Percentiles rank a stretch among this genome's conserved stretches.
Evolutionary conservation across 23 tunicate genomes (phyloP).

Genomic region (Styela plicata): DNA sequence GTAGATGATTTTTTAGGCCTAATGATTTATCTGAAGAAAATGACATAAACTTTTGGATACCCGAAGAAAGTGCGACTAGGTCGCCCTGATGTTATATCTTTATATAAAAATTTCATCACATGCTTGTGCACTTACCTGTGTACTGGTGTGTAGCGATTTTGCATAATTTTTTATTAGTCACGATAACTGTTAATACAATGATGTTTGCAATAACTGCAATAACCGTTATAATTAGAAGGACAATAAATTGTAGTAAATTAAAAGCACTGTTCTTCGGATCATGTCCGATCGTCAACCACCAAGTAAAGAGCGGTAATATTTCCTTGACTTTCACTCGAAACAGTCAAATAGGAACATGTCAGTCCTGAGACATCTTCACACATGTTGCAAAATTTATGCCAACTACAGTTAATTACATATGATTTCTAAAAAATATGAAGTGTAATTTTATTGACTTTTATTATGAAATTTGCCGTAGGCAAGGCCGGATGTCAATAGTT

Average conservation of each 20-base stretch:
- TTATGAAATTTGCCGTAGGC: too few relatives aligned
- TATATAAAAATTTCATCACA: too few relatives aligned
- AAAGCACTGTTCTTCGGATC: not conserved
- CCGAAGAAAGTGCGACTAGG: too few relatives aligned
- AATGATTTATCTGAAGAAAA: too few relatives aligned
- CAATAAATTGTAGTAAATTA: conserved; percentile 6
- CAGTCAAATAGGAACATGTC: conserved; percentile 38
- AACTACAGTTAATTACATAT: too few relatives aligned
- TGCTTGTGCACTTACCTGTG: conserved; percentile 30
- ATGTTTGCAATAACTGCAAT: conserved; percentile 30
- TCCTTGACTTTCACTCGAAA: conserved; percentile 5
- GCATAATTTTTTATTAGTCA: conserved; percentile 15
- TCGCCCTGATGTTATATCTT: too few relatives aligned
- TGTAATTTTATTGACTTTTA: too few relatives aligned
- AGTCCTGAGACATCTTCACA: not conserved
- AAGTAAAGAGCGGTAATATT: conserved; percentile 35
- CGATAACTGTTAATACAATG: conserved; percentile 19
- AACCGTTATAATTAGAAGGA: conserved; percentile 12
- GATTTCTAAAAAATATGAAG: too few relatives aligned
- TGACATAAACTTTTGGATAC: too few relatives aligned
- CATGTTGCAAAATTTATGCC: not conserved
- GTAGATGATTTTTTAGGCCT: too few relatives aligned
- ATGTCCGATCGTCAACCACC: conserved; percentile 34
- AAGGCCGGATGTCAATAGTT: too few relatives aligned
- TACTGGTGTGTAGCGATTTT: conserved; percentile 40